phyloP scores from a whole-genome alignment of 1,140 invertebrate genomes.

The Drosophila santomea region DNA sequence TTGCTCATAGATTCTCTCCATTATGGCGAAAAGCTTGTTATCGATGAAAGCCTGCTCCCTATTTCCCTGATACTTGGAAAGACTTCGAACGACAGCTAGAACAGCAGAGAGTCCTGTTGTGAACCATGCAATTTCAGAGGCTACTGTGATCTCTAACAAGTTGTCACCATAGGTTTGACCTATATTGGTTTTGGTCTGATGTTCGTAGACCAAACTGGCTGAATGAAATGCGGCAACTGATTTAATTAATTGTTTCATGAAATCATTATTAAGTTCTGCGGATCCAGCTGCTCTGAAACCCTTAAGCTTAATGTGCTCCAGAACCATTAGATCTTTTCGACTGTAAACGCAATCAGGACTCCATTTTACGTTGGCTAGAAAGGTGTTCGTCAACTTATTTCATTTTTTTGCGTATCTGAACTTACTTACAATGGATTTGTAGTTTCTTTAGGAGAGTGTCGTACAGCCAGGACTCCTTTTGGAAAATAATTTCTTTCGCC shows the following conservation, averaged over 20 bases:
- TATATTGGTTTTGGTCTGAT: constrained; percentile 39
- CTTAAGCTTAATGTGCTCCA: constrained; percentile 75
- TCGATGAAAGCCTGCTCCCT: constrained; percentile 32
- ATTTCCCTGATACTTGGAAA: constrained; percentile 40
- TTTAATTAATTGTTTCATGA: constrained; percentile 57
- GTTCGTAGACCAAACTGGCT: constrained; percentile 75
- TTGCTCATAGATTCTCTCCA: constrained; percentile 67
- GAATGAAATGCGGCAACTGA: constrained; percentile 84
- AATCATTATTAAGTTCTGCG: constrained; percentile 1
- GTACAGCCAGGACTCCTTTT: constrained; percentile 68
- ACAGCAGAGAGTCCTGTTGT: constrained; percentile 66
- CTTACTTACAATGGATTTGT: constrained; percentile 55
- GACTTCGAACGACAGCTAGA: constrained; percentile 41
- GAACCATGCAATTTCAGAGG: constrained; percentile 64
- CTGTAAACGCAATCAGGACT: constrained; percentile 68
- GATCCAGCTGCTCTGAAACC: constrained; percentile 25
- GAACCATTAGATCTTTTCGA: constrained; percentile 77
- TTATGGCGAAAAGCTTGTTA: constrained; percentile 19
- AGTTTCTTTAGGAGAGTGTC: constrained; percentile 49
- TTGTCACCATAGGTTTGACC: constrained; percentile 57
- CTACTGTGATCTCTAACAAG: constrained; percentile 63
- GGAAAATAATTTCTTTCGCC: constrained; percentile 64
- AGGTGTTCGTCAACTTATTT: too few relatives aligned
- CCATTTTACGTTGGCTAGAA: constrained; percentile 61
- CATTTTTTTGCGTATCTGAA: background rate